A percentile compares a stretch with the other conserved stretches of the same genome.
phyloP scores from a whole-genome alignment of 2,113 vertebrate genomes.

The Pterocles orientalis region DNA sequence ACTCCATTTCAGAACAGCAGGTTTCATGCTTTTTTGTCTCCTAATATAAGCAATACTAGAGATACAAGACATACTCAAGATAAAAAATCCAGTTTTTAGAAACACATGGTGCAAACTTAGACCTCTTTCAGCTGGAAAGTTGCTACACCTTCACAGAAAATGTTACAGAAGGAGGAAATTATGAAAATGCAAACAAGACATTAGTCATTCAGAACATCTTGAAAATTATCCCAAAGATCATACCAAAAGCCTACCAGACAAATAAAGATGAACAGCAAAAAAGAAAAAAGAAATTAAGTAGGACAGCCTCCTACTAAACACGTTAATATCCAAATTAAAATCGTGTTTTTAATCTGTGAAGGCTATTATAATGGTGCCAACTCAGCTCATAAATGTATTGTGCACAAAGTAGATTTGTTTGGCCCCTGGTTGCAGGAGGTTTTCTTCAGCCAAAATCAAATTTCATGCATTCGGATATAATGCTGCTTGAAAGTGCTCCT shows the following conservation, averaged over 20 bases:
- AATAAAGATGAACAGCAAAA: neutral
- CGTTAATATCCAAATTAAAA: neutral
- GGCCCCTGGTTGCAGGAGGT: neutral
- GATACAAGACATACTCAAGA: neutral
- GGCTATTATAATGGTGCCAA: neutral
- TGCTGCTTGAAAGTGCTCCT: neutral
- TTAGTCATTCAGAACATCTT: conserved; percentile 5
- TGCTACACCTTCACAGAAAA: neutral
- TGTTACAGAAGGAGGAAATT: neutral
- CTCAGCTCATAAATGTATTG: neutral
- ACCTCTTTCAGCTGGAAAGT: neutral
- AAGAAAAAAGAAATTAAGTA: neutral
- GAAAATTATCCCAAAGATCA: neutral
- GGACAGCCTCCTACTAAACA: neutral
- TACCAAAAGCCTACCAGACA: neutral
- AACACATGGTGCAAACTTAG: neutral
- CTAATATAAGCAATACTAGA: neutral
- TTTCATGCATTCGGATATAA: neutral
- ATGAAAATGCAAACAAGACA: neutral
- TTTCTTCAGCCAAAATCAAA: conserved; percentile 18
- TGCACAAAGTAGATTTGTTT: neutral
- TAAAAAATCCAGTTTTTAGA: neutral
- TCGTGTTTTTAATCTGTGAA: neutral
- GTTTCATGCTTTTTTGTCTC: neutral
- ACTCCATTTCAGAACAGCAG: neutral